Conservation (phyloP, 92 coral and sea anemone species). For the Metridium senile region DNA sequence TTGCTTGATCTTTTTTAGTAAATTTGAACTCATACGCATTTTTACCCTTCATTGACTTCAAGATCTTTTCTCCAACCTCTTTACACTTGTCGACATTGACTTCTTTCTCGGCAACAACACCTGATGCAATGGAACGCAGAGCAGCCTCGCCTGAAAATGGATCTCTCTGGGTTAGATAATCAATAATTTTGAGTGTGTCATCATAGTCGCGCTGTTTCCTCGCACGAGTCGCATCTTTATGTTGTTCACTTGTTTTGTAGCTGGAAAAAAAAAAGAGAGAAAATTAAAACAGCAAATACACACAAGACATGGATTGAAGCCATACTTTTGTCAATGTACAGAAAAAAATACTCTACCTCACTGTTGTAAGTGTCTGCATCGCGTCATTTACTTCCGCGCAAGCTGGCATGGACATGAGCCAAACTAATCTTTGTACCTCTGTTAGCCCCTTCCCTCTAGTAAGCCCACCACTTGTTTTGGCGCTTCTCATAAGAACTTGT, state of each 20-base stretch:
- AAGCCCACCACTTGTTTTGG: constrained; percentile 58
- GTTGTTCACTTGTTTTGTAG: constrained; percentile 35
- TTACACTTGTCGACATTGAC: constrained; percentile 41
- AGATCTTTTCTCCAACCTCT: constrained; percentile 29
- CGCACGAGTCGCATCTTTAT: constrained; percentile 45
- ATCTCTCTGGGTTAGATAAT: constrained; percentile 32
- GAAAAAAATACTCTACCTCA: constrained; percentile 1
- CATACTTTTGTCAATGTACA: background rate
- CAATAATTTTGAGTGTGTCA: constrained; percentile 25
- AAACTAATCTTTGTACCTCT: constrained; percentile 46
- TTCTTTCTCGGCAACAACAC: constrained; percentile 29
- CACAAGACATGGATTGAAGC: too few species aligned
- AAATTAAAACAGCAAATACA: background rate
- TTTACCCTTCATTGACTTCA: constrained; percentile 31
- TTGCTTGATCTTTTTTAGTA: constrained; percentile 35
- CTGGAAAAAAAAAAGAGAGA: background rate
- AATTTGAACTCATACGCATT: constrained; percentile 32
- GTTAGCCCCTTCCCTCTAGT: constrained; percentile 63
- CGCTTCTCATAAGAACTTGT: constrained; percentile 52
- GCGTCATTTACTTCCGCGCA: constrained; percentile 40
- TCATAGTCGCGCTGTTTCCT: constrained; percentile 35
- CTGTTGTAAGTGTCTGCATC: constrained; percentile 29
- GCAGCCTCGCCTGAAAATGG: constrained; percentile 37
- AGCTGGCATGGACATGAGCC: constrained; percentile 49
- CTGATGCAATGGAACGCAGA: constrained; percentile 46